Percentiles rank a stretch among this genome's conserved stretches.
Conservation (phyloP, 2,113 vertebrate genomes). For the cattle (Bos taurus) region DNA sequence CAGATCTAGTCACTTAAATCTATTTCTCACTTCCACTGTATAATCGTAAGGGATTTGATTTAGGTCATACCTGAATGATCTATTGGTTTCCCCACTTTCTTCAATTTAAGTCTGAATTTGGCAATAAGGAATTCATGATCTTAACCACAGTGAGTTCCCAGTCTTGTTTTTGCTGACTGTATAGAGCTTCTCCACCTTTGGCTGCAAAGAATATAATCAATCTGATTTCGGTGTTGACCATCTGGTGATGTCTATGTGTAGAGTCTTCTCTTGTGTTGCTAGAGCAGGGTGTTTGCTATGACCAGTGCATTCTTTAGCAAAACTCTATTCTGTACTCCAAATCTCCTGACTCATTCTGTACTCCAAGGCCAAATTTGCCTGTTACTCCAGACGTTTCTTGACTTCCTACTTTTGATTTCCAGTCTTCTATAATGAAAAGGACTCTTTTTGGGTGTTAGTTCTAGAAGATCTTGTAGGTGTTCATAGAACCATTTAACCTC, state of each 20-base stretch:
- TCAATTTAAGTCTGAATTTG: no score
- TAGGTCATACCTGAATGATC: not conserved
- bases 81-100: not conserved
- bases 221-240: not conserved
- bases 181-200: not conserved
- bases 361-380: not conserved
- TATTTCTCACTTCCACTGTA: not conserved
- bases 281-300: not conserved
- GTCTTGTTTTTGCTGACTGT: not conserved
- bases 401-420: not conserved
- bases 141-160: no score
- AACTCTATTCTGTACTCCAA: not conserved
- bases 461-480: not conserved
- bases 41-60: not conserved
- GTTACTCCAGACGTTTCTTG: not conserved
- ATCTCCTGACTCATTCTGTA: not conserved
- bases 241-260: not conserved
- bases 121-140: no score
- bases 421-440: not conserved
- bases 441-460: not conserved
- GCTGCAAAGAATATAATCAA: not conserved
- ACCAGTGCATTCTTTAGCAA: not conserved
- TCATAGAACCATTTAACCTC: not conserved
- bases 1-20: not conserved
- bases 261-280: not conserved